A percentile compares a stretch with the other conserved stretches of the same genome.
Evolutionary conservation across 2,888 invertebrate species (phyloP).

Genomic region (Brenthis daphne): DNA sequence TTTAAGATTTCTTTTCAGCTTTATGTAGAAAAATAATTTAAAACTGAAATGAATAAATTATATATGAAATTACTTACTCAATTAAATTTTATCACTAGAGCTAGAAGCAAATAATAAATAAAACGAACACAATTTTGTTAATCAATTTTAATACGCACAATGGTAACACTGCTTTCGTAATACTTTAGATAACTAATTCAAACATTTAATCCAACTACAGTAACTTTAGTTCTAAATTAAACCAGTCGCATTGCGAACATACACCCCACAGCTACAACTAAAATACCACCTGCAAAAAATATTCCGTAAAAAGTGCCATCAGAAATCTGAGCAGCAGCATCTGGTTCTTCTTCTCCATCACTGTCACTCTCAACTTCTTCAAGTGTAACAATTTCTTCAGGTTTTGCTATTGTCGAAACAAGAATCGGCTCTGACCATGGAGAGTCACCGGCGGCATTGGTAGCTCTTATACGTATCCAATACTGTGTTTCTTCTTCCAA

Average conservation of each 20-base stretch:
- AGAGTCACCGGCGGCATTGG: slow-evolving; percentile 57
- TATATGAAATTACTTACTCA: no score
- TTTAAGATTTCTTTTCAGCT: no score
- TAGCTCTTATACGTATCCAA: slow-evolving; percentile 56
- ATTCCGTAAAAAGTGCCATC: slow-evolving; percentile 59
- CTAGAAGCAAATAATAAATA: no score
- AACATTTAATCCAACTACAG: not conserved
- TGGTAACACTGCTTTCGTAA: no score
- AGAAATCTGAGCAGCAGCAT: slow-evolving; percentile 32
- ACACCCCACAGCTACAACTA: slow-evolving; percentile 54
- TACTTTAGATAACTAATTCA: not conserved
- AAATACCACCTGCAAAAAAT: slow-evolving; percentile 61
- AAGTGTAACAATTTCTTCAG: slow-evolving; percentile 34
- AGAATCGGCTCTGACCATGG: slow-evolving; percentile 55
- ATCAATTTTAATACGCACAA: no score
- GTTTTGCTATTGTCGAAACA: slow-evolving; percentile 42
- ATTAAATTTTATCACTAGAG: no score
- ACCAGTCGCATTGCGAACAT: slow-evolving; percentile 59
- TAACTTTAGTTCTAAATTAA: slow-evolving; percentile 31
- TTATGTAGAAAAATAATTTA: no score
- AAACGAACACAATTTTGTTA: no score
- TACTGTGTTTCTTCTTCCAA: slow-evolving; percentile 58
- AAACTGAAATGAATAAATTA: no score
- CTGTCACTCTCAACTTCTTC: slow-evolving; percentile 28
- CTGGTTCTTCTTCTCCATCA: slow-evolving; percentile 27